These are phyloP conservation scores for Wasmannia auropunctata DNA, from an alignment of 1,140 invertebrate species.

Conservation along the genomic window DNA sequence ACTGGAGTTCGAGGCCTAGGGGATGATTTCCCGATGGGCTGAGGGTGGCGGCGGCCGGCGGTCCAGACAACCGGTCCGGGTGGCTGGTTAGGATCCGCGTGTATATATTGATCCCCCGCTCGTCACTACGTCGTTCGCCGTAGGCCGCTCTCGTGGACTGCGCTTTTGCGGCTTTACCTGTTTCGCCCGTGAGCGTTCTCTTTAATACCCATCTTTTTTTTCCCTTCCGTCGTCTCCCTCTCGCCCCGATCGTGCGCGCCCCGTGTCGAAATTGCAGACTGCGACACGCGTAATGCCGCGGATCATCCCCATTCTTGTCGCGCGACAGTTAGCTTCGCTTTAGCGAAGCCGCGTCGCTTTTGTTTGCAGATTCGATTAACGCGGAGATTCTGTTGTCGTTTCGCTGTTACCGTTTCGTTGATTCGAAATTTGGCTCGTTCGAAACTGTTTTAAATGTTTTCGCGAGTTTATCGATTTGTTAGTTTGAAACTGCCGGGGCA, in stretches of 20 bases:
- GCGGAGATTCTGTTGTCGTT: constrained; percentile 19
- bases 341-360: background rate
- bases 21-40: constrained; percentile 77
- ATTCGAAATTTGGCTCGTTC: background rate
- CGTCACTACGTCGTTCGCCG: background rate
- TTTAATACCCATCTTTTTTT: constrained; percentile 11
- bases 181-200: background rate
- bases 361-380: constrained; percentile 12
- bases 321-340: constrained; percentile 21
- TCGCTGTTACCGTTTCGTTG: background rate
- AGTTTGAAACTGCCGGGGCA: background rate
- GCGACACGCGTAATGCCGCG: background rate
- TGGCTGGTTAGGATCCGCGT: constrained; percentile 31
- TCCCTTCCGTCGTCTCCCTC: background rate
- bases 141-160: constrained; percentile 1
- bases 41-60: constrained; percentile 14
- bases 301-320: constrained; percentile 11
- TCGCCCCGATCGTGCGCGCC: background rate
- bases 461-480: background rate
- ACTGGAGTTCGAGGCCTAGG: constrained; percentile 68
- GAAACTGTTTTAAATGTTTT: background rate
- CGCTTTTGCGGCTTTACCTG: constrained; percentile 46
- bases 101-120: constrained; percentile 36
- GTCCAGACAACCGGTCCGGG: constrained; percentile 44
- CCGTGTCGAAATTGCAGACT: constrained; percentile 7